Conservation (phyloP, 2,113 vertebrate genomes). For the Eurypyga helias region DNA sequence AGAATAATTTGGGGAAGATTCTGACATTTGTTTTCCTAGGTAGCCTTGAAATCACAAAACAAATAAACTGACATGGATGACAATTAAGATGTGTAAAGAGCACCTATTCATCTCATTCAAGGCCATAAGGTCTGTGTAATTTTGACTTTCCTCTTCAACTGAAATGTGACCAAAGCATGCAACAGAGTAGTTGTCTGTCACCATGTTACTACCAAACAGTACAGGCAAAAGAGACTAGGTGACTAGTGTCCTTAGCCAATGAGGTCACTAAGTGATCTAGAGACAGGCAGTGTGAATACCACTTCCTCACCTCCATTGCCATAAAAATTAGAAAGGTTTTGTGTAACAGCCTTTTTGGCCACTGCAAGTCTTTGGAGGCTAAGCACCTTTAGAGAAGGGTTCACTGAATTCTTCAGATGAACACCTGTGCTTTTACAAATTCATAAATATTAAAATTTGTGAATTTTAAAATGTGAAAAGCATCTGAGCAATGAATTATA, state of each 20-base stretch:
- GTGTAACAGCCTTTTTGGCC: neutral
- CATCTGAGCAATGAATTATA: neutral
- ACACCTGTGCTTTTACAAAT: neutral
- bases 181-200: neutral
- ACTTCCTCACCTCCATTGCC: neutral
- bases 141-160: neutral
- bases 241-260: neutral
- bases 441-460: neutral
- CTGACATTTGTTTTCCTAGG: neutral
- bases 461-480: neutral
- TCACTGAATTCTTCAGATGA: neutral
- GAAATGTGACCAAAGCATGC: neutral
- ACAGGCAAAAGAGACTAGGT: neutral
- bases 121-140: neutral
- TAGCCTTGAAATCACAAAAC: neutral
- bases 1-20: neutral
- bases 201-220: neutral
- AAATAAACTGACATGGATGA: neutral
- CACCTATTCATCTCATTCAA: neutral
- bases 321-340: neutral
- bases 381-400: neutral
- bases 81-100: neutral
- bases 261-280: neutral
- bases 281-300: neutral
- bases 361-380: neutral